Evolutionary conservation across 2,888 invertebrate species (phyloP), one percentile per base, ranked within the genome.

Genomic region (Salticus scenicus): DNA sequence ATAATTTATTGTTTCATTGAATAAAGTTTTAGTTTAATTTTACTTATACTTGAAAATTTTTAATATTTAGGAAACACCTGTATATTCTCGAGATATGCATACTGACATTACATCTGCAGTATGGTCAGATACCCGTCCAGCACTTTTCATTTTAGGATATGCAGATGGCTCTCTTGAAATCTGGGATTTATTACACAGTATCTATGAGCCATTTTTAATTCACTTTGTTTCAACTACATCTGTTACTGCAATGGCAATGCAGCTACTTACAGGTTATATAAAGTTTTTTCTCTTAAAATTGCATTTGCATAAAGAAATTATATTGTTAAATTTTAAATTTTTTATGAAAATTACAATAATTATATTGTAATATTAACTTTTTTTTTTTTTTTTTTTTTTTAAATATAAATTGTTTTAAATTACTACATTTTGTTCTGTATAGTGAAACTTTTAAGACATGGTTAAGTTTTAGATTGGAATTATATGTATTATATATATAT

Each of bases 101-200:
- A 20, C 73, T 20, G 63, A 69, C 27, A 71, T 80, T 24, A 80
- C 85, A 24, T 67, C 70, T 7, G 79, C 74, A 31, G 47, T 80
- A 1, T 86, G 85, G 85, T 86, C 80, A 8, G 41, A 66, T n/a
- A 80, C 66, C n/a, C 74, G 71, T n/a, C 74, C 85, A 37, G 79
- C 80, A 20, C 31, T 86, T 14, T 80, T 80, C 47, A 28, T 80
- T 31, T 66, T 86, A n/a, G 85, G 85, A 24, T 71, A 64, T 28
- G 42, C 47, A 51, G 79, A 86, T 80, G 85, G 85, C 1, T 75
- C 80, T 10, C 28, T 86, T 64, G 75, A 80, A 86, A 37, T 86
- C 8, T 86, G 85, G 85, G 76, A 86, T 37, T 70, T 86, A 1
- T 31, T 75, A 20, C 0, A 42, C 0, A 75, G 51, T 37, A 66